A percentile compares a stretch with the other conserved stretches of the same genome.
Evolutionary conservation across 2,888 invertebrate genomes (phyloP).

Genomic region (Synanthedon myopaeformis): DNA sequence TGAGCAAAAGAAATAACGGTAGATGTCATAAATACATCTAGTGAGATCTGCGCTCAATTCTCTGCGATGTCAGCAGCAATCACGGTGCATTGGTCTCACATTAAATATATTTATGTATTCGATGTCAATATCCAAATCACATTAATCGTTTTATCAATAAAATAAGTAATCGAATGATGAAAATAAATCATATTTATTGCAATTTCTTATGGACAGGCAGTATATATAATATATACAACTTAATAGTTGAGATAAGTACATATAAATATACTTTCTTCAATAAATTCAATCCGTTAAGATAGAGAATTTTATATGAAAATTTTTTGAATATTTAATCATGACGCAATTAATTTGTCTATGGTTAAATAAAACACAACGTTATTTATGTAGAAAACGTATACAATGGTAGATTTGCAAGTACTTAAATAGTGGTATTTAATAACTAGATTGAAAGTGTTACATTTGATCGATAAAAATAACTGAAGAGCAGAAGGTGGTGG

Average conservation of each 20-base stretch:
- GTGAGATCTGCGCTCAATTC: slow-evolving; percentile 11
- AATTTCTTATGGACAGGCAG: not conserved
- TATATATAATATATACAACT: no score
- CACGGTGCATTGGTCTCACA: slow-evolving; percentile 6
- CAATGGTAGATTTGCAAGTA: no score
- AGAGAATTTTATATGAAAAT: no score
- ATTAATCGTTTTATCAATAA: slow-evolving; percentile 4
- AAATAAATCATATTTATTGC: not conserved
- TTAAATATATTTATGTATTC: slow-evolving; percentile 1
- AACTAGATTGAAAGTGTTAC: slow-evolving; percentile 34
- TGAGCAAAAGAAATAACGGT: slow-evolving; percentile 30
- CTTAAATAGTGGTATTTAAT: not conserved
- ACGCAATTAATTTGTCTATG: no score
- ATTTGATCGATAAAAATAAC: slow-evolving; percentile 47
- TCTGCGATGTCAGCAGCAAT: slow-evolving; percentile 4
- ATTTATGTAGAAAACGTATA: no score
- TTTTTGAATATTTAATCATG: no score
- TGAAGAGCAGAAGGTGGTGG: slow-evolving; percentile 48
- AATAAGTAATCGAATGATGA: not conserved
- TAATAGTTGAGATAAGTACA: no score
- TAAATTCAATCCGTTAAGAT: no score
- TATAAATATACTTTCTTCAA: no score
- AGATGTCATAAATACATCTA: slow-evolving; percentile 9
- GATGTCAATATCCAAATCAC: not conserved
- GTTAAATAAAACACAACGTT: no score